Percentiles rank a stretch among this genome's conserved stretches.
phyloP scores from a whole-genome alignment of 2,113 vertebrate species.

The Megaceryle torquata region DNA sequence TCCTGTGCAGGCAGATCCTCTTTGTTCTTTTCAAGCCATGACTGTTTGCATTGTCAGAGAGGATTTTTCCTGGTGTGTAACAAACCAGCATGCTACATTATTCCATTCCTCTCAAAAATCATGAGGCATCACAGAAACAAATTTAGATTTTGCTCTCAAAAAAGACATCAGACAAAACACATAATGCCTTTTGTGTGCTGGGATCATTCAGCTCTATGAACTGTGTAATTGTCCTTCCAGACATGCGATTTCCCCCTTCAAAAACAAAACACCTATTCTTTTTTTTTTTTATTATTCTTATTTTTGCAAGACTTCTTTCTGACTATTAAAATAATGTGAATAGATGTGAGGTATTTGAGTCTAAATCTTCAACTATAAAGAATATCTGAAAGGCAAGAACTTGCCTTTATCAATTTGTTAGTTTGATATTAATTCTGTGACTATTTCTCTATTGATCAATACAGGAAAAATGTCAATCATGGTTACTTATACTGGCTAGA shows the following conservation, averaged over 20 bases:
- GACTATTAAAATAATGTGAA: not conserved
- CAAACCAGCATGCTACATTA: not conserved
- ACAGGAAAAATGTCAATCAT: not conserved
- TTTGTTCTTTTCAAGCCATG: not conserved
- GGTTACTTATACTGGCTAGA: not conserved
- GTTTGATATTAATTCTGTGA: not conserved
- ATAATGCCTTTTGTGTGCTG: not conserved
- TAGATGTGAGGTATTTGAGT: not conserved
- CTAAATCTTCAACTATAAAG: not conserved
- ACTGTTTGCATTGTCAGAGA: not conserved
- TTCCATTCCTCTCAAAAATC: not conserved
- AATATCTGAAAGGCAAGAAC: not conserved
- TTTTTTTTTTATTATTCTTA: not conserved
- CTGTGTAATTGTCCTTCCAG: not conserved
- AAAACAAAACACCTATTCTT: not conserved
- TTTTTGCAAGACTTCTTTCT: not conserved
- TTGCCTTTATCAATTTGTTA: not conserved
- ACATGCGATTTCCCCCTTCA: not conserved
- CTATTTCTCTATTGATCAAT: not conserved
- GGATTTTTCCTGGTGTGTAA: not conserved
- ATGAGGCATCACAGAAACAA: not conserved
- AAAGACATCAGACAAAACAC: not conserved
- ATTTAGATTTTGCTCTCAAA: not conserved
- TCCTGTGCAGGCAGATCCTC: not conserved
- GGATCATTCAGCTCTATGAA: slow-evolving; percentile 6